A percentile compares a stretch with the other conserved stretches of the same genome.
phyloP scores from a whole-genome alignment of 2,888 invertebrate species.

The Standfussiana lucernea region DNA sequence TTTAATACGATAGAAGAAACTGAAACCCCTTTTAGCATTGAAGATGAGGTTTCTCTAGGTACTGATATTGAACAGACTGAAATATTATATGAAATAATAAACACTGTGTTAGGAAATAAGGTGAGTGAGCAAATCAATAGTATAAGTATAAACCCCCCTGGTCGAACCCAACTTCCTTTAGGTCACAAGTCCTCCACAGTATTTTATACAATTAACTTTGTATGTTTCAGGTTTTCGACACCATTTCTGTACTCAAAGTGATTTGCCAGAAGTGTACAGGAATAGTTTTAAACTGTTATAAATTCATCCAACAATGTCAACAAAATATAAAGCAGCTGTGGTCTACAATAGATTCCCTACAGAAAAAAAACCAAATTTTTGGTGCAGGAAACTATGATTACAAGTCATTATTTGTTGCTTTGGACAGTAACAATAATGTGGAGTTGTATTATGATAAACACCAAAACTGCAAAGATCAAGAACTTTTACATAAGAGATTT shows the following conservation, averaged over 20 bases:
- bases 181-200: background rate
- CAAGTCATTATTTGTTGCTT: slow-evolving; percentile 53
- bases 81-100: slow-evolving; percentile 53
- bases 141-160: background rate
- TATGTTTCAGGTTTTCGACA: slow-evolving; percentile 66
- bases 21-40: slow-evolving; percentile 36
- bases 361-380: slow-evolving; percentile 13
- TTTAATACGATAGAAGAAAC: slow-evolving; percentile 37
- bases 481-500: slow-evolving; percentile 34
- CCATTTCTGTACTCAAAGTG: slow-evolving; percentile 33
- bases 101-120: slow-evolving; percentile 55
- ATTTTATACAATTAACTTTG: background rate
- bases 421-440: slow-evolving; percentile 36
- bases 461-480: slow-evolving; percentile 18
- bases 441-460: slow-evolving; percentile 56
- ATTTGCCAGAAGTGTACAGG: slow-evolving; percentile 68
- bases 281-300: slow-evolving; percentile 63
- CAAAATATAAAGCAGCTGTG: slow-evolving; percentile 56
- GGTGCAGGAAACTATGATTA: slow-evolving; percentile 1
- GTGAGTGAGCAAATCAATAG: slow-evolving; percentile 42
- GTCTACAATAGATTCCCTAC: slow-evolving; percentile 47
- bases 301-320: slow-evolving; percentile 69
- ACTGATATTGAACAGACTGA: slow-evolving; percentile 16
- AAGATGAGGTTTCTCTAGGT: slow-evolving; percentile 62
- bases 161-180: background rate